Evolutionary conservation across 1,140 invertebrate genomes (phyloP), one percentile per base, ranked within the genome.

Genomic region (Geopemphigus sp.): DNA sequence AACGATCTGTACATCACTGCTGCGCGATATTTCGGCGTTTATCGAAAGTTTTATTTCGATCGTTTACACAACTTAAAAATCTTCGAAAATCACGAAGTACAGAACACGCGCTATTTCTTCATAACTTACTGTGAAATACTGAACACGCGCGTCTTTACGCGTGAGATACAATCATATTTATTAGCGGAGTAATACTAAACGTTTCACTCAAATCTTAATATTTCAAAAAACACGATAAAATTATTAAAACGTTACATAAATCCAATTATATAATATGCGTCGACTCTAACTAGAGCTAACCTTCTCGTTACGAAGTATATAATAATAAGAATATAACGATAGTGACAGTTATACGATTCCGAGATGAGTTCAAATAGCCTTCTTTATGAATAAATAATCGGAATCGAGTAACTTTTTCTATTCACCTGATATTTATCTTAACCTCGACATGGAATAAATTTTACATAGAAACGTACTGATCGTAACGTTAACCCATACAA

Each of bases 381-480:
- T 26, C 59, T 61, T 26, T 1, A 29, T 26, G 26, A 61, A 61
- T 61, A 63, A 64, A 64, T 64, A 10, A 11, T 64, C 32, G n/a
- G 17, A 29, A 63, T 29, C 6, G 26, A 63, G 63, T 45, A 22
- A 39, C 39, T 45, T 66, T 64, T 22, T 66, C 32, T 66, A 66
- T 66, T 39, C n/a, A 39, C 26, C 63, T 45, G 39, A 39, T 66
- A 45, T 17, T n/a, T n/a, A n/a, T 45, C 5, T 24, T 66, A 66
- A 66, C 63, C 63, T 66, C 63, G 63, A 19, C 8, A 19, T n/a
- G 32, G 17, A 66, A 66, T 66, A 66, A 3, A 50, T 68, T 50
- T 68, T 68, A 68, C 66, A 50, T 17, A 26, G 66, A 68, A 50
- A 50, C 4, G 66, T 39, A 47, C 12, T 68, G 12, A 10, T 68